Conservation (phyloP, 2,797 vertebrate genomes). For the Semotilus atromaculatus region DNA sequence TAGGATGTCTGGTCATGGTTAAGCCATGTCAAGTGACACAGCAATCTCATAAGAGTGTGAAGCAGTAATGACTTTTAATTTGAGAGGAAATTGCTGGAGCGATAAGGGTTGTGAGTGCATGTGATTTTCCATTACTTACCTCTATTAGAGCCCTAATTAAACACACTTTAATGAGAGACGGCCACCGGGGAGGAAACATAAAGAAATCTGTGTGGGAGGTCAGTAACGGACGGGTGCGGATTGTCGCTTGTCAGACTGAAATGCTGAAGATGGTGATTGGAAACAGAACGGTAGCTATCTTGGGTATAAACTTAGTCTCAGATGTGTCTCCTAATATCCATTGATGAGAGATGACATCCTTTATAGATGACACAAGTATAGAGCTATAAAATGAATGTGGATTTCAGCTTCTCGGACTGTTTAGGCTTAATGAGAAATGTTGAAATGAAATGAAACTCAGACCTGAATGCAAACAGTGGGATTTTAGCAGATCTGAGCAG, state of each 20-base stretch:
- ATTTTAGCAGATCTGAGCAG: neutral
- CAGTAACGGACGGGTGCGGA: neutral
- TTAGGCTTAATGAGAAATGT: neutral
- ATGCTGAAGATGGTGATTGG: neutral
- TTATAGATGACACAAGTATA: neutral
- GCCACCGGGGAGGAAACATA: conserved; percentile 24
- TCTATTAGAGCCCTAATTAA: conserved; percentile 66
- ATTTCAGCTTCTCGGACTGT: neutral
- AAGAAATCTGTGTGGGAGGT: conserved; percentile 6
- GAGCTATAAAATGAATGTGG: neutral
- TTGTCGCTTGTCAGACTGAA: conserved; percentile 24
- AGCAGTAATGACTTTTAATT: conserved; percentile 62
- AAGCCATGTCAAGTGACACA: conserved; percentile 57
- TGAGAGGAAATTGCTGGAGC: conserved; percentile 57
- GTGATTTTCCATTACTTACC: conserved; percentile 62
- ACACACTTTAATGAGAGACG: conserved; percentile 53
- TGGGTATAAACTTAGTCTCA: neutral
- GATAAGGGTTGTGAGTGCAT: conserved; percentile 48
- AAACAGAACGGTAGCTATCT: neutral
- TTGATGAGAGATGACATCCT: neutral
- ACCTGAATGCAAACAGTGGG: neutral
- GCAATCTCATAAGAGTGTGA: conserved; percentile 46
- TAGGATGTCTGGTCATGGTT: conserved; percentile 58
- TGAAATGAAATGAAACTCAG: neutral
- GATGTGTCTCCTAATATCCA: neutral